A percentile compares a stretch with the other conserved stretches of the same genome.
phyloP scores from a whole-genome alignment of 2,797 vertebrate species.

The Hafferia zeledoni region DNA sequence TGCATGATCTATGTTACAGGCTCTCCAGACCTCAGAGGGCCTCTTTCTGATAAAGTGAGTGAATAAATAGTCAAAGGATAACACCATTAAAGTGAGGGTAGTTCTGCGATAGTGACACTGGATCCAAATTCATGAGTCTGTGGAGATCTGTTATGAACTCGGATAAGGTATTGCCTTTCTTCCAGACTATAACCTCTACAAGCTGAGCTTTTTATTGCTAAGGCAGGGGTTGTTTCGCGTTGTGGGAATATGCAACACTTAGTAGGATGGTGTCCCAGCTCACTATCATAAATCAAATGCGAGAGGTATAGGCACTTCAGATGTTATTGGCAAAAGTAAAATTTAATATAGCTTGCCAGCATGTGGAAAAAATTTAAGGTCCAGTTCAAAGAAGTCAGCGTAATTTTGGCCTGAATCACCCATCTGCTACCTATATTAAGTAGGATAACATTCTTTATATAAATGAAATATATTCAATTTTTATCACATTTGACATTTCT shows the following conservation, averaged over 20 bases:
- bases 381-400: slow-evolving; percentile 26
- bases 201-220: not conserved
- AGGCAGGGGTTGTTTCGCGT: not conserved
- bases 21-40: not conserved
- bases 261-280: not conserved
- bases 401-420: not conserved
- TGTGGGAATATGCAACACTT: not conserved
- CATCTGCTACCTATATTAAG: slow-evolving; percentile 36
- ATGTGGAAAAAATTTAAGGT: slow-evolving; percentile 51
- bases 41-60: not conserved
- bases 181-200: not conserved
- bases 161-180: not conserved
- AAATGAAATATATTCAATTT: slow-evolving; percentile 13
- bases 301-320: not conserved
- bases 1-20: not conserved
- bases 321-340: slow-evolving; percentile 31
- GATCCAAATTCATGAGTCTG: not conserved
- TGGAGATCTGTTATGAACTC: not conserved
- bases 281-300: not conserved
- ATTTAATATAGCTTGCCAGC: slow-evolving; percentile 32
- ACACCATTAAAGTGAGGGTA: not conserved
- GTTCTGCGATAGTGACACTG: not conserved
- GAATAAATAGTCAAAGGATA: not conserved
- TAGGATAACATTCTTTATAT: not conserved
- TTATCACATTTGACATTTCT: not conserved